A percentile compares a stretch with the other conserved stretches of the same genome.
These are phyloP conservation scores for Siniperca obscura DNA, from an alignment of 2,797 vertebrate species.

Conservation along the genomic window DNA sequence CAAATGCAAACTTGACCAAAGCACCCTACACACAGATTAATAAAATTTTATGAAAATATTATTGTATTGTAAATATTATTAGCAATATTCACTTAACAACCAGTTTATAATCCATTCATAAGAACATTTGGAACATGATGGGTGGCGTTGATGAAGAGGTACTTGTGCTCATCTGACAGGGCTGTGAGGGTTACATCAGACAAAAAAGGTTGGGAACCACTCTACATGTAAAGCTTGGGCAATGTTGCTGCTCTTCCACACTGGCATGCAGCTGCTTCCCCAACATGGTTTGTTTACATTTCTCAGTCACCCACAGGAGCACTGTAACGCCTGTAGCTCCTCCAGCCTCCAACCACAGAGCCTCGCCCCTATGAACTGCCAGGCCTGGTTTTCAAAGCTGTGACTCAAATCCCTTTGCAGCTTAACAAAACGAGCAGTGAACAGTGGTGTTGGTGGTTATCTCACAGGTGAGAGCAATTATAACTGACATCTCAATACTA, in stretches of 20 bases:
- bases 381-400: slow-evolving; percentile 68
- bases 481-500: slow-evolving; percentile 63
- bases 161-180: slow-evolving; percentile 31
- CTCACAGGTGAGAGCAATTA: slow-evolving; percentile 80
- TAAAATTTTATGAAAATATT: background rate
- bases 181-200: slow-evolving; percentile 2
- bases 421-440: slow-evolving; percentile 74
- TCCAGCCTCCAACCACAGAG: slow-evolving; percentile 71
- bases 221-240: slow-evolving; percentile 36
- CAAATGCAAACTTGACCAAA: background rate
- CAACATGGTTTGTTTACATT: slow-evolving; percentile 81
- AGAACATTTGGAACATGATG: background rate
- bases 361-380: slow-evolving; percentile 74
- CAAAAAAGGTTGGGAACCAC: background rate
- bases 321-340: slow-evolving; percentile 71
- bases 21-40: background rate
- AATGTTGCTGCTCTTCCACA: slow-evolving; percentile 50
- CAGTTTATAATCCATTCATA: background rate
- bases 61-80: too few relatives aligned
- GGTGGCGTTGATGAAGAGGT: background rate
- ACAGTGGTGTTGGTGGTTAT: slow-evolving; percentile 72
- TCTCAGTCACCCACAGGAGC: slow-evolving; percentile 82
- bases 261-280: slow-evolving; percentile 67
- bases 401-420: slow-evolving; percentile 74
- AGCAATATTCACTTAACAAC: background rate